These are phyloP conservation scores for Chinchilla lanigera DNA, from an alignment of 2,113 vertebrate genomes.

Conservation along the genomic window DNA sequence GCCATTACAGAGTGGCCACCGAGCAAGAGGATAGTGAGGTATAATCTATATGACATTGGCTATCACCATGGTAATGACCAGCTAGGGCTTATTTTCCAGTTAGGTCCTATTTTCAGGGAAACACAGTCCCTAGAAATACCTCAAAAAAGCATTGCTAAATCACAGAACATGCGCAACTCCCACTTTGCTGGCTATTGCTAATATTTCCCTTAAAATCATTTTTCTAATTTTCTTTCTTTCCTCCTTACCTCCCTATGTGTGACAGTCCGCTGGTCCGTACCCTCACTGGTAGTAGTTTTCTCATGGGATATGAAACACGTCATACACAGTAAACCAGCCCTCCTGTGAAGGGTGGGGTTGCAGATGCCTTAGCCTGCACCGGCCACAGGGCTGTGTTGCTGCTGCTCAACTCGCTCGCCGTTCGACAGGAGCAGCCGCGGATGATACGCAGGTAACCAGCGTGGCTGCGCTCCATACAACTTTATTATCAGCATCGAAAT, in stretches of 20 bases:
- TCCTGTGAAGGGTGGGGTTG: neutral
- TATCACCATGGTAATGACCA: too few species aligned
- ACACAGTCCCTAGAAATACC: neutral
- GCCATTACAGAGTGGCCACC: too few species aligned
- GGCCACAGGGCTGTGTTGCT: too few species aligned
- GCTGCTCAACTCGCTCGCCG: neutral
- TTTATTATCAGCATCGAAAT: neutral
- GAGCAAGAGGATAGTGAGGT: too few species aligned
- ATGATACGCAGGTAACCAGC: neutral
- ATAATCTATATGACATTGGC: too few species aligned
- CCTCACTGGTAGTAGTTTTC: neutral
- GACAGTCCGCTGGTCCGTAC: neutral
- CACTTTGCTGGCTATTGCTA: neutral
- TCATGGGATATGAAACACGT: neutral
- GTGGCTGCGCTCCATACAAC: neutral
- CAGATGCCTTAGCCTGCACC: neutral
- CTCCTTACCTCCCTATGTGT: neutral
- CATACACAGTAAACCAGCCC: neutral
- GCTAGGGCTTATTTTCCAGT: too few species aligned
- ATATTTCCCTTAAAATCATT: neutral
- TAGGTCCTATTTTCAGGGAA: too few species aligned
- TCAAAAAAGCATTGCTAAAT: neutral
- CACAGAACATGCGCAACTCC: neutral
- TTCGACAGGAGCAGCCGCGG: neutral
- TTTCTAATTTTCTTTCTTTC: neutral